These are phyloP conservation scores for Caprella mutica DNA, from an alignment of 2,888 invertebrate genomes.

Conservation along the genomic window DNA sequence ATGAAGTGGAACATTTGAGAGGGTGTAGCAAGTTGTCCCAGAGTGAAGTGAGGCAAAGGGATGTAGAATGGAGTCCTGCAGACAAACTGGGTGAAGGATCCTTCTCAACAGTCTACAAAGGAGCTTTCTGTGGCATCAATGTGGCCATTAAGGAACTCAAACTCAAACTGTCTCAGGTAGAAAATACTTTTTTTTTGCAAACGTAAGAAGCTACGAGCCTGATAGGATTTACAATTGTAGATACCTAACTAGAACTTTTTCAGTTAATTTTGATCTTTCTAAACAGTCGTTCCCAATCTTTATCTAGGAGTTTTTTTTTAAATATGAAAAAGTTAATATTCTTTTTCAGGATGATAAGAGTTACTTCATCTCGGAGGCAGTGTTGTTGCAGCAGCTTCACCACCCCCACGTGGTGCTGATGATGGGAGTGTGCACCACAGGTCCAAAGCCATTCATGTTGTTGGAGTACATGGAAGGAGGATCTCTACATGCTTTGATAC, in stretches of 20 bases:
- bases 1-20: slow-evolving; percentile 25
- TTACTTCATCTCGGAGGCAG: slow-evolving; percentile 32
- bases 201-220: no score
- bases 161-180: slow-evolving; percentile 30
- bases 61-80: slow-evolving; percentile 30
- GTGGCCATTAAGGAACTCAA: slow-evolving; percentile 33
- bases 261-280: no score
- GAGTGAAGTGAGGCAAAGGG: slow-evolving; percentile 21
- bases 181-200: no score
- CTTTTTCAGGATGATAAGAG: slow-evolving; percentile 29
- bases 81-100: slow-evolving; percentile 32
- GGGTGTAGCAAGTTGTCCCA: slow-evolving; percentile 18
- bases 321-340: not conserved
- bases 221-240: no score
- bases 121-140: slow-evolving; percentile 26
- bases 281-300: no score
- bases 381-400: slow-evolving; percentile 32
- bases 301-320: no score
- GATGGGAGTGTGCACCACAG: slow-evolving; percentile 30
- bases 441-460: slow-evolving; percentile 29
- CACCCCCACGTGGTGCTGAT: slow-evolving; percentile 31
- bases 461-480: slow-evolving; percentile 32
- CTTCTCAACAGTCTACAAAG: slow-evolving; percentile 32
- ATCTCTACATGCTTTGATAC: slow-evolving; percentile 27
- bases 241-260: no score